Conservation (phyloP, 2,888 invertebrate species). For the Cataglyphis livida region DNA sequence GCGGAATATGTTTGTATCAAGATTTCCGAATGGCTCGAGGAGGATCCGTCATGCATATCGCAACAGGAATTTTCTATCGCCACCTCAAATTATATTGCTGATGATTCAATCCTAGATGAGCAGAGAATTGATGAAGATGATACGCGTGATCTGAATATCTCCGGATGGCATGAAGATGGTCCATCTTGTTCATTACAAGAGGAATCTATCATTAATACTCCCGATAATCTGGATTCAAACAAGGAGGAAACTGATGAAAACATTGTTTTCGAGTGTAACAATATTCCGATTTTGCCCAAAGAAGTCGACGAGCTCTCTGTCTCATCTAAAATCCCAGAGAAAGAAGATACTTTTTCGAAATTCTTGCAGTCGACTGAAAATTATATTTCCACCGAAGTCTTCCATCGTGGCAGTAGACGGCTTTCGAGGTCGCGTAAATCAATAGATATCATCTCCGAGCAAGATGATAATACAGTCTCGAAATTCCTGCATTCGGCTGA, state of each 20-base stretch:
- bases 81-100: background rate
- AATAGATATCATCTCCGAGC: background rate
- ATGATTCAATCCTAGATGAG: background rate
- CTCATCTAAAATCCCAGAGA: background rate
- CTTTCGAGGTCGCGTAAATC: conserved; percentile 55
- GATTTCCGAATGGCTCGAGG: conserved; percentile 46
- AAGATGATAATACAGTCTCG: conserved; percentile 28
- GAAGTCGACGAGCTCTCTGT: background rate
- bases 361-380: conserved; percentile 62
- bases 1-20: conserved; percentile 38
- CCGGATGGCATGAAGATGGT: conserved; percentile 10
- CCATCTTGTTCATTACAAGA: conserved; percentile 15
- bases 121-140: background rate
- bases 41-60: conserved; percentile 34
- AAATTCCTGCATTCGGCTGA: conserved; percentile 64
- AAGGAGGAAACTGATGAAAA: background rate
- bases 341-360: background rate
- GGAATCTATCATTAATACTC: background rate
- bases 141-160: background rate
- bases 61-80: conserved; percentile 17
- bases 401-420: conserved; percentile 72
- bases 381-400: conserved; percentile 68
- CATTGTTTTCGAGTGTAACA: background rate
- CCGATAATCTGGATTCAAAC: background rate
- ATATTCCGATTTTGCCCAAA: background rate